Evolutionary conservation across 2,797 vertebrate genomes (phyloP).

Genomic region (Sciurus vulgaris): DNA sequence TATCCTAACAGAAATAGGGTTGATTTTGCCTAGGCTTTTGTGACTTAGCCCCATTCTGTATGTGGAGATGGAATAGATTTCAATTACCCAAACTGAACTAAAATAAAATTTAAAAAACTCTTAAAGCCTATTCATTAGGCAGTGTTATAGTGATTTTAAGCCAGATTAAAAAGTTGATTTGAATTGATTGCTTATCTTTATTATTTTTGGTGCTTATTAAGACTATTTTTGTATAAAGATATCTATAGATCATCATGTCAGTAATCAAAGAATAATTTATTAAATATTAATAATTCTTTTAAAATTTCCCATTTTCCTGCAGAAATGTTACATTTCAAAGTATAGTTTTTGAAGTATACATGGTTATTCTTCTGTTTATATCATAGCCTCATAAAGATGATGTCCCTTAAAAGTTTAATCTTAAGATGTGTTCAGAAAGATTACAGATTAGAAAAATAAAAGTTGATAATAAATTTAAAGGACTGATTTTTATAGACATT

Average conservation of each 20-base stretch:
- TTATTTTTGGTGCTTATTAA: neutral
- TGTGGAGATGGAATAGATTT: neutral
- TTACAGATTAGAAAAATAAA: constrained; percentile 17
- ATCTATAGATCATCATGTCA: neutral
- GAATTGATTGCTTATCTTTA: constrained; percentile 49
- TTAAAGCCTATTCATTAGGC: neutral
- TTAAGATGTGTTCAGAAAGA: constrained; percentile 24
- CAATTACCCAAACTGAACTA: neutral
- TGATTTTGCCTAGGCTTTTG: constrained; percentile 22
- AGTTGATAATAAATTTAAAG: neutral
- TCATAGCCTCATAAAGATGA: neutral
- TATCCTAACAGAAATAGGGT: neutral
- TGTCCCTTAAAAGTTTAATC: constrained; percentile 16
- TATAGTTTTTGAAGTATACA: constrained; percentile 46
- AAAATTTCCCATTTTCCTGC: neutral
- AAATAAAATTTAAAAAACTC: neutral
- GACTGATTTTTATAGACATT: neutral
- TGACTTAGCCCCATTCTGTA: neutral
- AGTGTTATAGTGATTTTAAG: neutral
- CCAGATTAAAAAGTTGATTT: constrained; percentile 28
- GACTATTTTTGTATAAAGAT: neutral
- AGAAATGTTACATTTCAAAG: constrained; percentile 10
- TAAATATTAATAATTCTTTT: neutral
- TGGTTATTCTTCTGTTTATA: neutral
- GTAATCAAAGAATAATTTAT: constrained; percentile 48